A percentile compares a stretch with the other conserved stretches of the same genome.
phyloP scores from a whole-genome alignment of 2,888 invertebrate species.

The Stegana nigrithorax region DNA sequence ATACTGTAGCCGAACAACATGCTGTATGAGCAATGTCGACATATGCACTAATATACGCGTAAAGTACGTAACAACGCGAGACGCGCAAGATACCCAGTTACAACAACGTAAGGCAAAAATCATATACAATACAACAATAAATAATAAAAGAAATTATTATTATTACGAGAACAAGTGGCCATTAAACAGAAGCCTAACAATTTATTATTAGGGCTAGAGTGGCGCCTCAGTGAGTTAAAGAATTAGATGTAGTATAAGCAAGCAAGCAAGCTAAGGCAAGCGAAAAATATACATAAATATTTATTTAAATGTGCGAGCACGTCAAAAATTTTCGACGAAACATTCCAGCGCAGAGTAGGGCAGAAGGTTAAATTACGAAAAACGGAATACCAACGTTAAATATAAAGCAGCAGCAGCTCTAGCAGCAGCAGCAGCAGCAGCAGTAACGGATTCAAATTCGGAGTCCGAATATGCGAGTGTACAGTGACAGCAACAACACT shows the following conservation, averaged over 20 bases:
- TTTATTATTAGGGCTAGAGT: too few relatives aligned
- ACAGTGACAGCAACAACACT: too few relatives aligned
- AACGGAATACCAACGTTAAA: conserved; percentile 13
- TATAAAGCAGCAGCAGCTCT: conserved; percentile 29
- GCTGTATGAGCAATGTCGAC: conserved; percentile 47
- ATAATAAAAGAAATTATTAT: background rate
- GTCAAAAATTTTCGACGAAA: conserved; percentile 55
- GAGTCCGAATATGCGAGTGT: too few relatives aligned
- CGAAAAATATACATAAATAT: background rate
- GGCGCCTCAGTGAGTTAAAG: too few relatives aligned
- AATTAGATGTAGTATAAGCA: background rate
- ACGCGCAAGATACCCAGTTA: background rate
- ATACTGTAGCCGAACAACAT: conserved; percentile 40
- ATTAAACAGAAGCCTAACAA: too few relatives aligned
- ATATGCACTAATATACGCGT: conserved; percentile 42
- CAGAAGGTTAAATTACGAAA: conserved; percentile 59
- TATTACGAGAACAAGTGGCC: too few relatives aligned
- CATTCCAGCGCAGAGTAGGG: conserved; percentile 61
- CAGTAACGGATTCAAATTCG: background rate
- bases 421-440: conserved; percentile 21
- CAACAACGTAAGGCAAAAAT: conserved; percentile 9
- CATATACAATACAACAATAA: background rate
- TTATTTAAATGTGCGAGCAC: conserved; percentile 14
- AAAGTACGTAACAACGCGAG: background rate
- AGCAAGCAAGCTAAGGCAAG: background rate